Evolutionary conservation across 1,140 invertebrate species (phyloP), one percentile per base, ranked within the genome.

Genomic region (Andricus grossulariae): DNA sequence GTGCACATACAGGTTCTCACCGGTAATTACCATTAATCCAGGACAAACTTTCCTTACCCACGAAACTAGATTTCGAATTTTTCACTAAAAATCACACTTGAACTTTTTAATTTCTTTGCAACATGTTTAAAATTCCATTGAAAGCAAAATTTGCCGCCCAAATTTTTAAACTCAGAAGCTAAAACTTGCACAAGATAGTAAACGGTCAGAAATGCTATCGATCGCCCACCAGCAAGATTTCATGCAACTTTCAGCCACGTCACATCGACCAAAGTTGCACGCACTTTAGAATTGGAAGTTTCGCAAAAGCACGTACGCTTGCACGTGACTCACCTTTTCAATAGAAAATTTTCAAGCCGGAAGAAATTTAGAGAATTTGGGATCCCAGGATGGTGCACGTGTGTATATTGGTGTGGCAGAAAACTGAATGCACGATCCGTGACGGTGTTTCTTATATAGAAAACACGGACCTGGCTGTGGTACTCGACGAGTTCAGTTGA

Each of bases 381-480:
- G 77, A 80, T 74, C 76, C 57, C 50, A 50, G 71, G 76, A 78
- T 79, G 74, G 55, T 75, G 74, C 70, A 74, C 55, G 79, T 83
- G 76, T 78, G 80, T 80, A 54, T 85, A 74, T 84, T 66, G 50
- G 79, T 80, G 75, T 80, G 60, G 60, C 39, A 45, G n/a, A 32
- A n/a, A 86, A 89, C 88, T 86, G 88, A 89, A 85, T 85, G 79
- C 77, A 66, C 81, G 79, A 80, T 85, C 75, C 82, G 79, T 76
- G 74, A 84, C 79, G 79, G 83, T 86, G 80, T 85, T 79, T 84
- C 85, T 88, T 89, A 87, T 89, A 86, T 86, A 88, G 78, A 79
- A 66, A 76, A 73, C 78, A 71, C 70, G 73, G 72, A 73, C 75
- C 71, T 70, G 74, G 60, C 71, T 77, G 73, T 75, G 75, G 73